Evolutionary conservation across 2,113 vertebrate genomes (phyloP), one percentile per base, ranked within the genome.

Genomic region (Ramphastos sulfuratus): DNA sequence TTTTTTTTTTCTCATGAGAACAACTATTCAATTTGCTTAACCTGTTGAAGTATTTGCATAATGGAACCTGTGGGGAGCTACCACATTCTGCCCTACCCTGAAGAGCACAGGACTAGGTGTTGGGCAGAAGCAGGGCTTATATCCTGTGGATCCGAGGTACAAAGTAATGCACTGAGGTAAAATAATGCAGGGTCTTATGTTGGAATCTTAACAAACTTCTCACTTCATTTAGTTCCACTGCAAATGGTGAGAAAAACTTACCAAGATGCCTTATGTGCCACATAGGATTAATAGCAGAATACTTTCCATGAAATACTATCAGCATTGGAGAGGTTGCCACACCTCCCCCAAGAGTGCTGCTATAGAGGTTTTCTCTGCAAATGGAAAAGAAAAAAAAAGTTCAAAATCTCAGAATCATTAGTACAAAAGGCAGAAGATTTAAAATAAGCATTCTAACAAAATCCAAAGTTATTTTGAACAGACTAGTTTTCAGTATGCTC

Each of bases 241-340:
- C 19, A 60, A 67, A 55, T 0, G 0, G 25, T 37, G 60, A 25
- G 70, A 60, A 84, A 46, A 42, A 74, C 97, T 98, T 92, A 99
- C 99, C 99, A 28, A 99, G 97, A 93, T 99, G 98, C 90, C 99
- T 96, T 91, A 99, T 97, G 82, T 99, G 98, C 99, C 99, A 99
- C 86, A 98, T 94, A 1, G 99, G 98, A 95, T 98, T 98, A 95
- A 99, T 98, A 30, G 94, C 75, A 14, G 99, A 99, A 95, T 98
- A 97, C 95, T 98, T 99, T 50, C 98, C 97, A 15, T 99, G 98
- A 92, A 99, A 99, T 23, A 99, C 99, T 30, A 99, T 99, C 35
- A 99, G 98, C 99, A 99, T 99, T 1, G 99, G 99, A 12, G 99
- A 98, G 17, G 99, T 99, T 18, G 98, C 99, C 86, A 99, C 99